Evolutionary conservation across 2,888 invertebrate species (phyloP).

Genomic region (Nycteola revayana): DNA sequence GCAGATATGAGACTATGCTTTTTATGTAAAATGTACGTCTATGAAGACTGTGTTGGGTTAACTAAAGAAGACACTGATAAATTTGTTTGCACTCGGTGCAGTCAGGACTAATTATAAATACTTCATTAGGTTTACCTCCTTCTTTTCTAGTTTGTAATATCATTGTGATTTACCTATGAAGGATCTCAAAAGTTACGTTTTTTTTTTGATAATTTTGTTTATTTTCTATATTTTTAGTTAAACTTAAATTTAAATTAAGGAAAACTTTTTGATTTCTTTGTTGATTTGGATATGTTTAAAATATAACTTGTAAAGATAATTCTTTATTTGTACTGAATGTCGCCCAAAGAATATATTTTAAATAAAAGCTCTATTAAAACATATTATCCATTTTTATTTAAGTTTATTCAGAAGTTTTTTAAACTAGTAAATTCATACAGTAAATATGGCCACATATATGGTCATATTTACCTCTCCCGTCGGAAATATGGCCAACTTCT

Average conservation of each 20-base stretch:
- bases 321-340: constrained; percentile 4
- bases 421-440: constrained; percentile 8
- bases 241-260: constrained; percentile 1
- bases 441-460: constrained; percentile 14
- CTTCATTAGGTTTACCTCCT: constrained; percentile 1
- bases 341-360: constrained; percentile 8
- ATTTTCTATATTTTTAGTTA: constrained; percentile 1
- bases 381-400: constrained; percentile 7
- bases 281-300: constrained; percentile 1
- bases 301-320: constrained; percentile 1
- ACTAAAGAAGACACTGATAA: constrained; percentile 18
- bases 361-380: constrained; percentile 6
- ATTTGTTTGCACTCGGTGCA: constrained; percentile 1
- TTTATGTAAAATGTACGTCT: constrained; percentile 1
- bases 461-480: constrained; percentile 10
- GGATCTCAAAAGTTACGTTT: constrained; percentile 3
- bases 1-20: constrained; percentile 19
- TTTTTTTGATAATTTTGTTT: constrained; percentile 3
- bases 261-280: constrained; percentile 3
- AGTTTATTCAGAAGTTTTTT: constrained; percentile 4
- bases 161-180: constrained; percentile 3
- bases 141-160: constrained; percentile 3
- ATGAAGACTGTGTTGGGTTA: constrained; percentile 29
- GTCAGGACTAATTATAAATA: constrained; percentile 3
- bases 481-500: constrained; percentile 10